Evolutionary conservation across 2,113 vertebrate species (phyloP).

Genomic region (Ramphastos sulfuratus): DNA sequence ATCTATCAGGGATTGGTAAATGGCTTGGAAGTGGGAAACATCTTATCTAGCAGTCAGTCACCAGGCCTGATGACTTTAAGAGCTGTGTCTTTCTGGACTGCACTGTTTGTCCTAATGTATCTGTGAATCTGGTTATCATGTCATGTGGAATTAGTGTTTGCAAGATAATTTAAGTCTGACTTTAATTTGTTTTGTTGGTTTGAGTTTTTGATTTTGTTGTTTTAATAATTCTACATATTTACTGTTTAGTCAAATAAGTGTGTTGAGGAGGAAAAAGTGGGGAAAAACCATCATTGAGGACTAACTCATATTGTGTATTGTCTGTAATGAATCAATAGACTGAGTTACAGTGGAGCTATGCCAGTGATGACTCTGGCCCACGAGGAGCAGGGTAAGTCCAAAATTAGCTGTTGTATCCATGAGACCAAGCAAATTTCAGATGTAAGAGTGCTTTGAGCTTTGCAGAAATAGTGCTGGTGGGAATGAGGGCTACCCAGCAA

Average conservation of each 20-base stretch:
- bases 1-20: background rate
- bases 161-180: background rate
- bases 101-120: background rate
- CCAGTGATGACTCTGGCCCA: constrained; percentile 61
- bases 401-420: constrained; percentile 64
- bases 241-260: background rate
- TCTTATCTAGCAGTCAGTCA: background rate
- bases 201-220: too few relatives aligned
- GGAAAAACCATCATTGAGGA: background rate
- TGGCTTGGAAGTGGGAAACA: background rate
- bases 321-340: constrained; percentile 46
- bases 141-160: background rate
- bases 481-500: background rate
- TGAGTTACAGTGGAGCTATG: constrained; percentile 52
- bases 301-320: constrained; percentile 45
- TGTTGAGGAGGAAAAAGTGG: background rate
- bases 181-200: background rate
- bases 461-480: background rate
- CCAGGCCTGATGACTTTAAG: constrained; percentile 1
- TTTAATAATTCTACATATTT: background rate
- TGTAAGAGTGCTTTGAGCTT: background rate
- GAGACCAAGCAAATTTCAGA: constrained; percentile 2
- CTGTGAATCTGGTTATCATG: background rate
- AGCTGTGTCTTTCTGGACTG: background rate
- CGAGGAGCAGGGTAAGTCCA: constrained; percentile 54